Conservation (phyloP, 2,797 vertebrate genomes). For the Protosalanx chinensis region DNA sequence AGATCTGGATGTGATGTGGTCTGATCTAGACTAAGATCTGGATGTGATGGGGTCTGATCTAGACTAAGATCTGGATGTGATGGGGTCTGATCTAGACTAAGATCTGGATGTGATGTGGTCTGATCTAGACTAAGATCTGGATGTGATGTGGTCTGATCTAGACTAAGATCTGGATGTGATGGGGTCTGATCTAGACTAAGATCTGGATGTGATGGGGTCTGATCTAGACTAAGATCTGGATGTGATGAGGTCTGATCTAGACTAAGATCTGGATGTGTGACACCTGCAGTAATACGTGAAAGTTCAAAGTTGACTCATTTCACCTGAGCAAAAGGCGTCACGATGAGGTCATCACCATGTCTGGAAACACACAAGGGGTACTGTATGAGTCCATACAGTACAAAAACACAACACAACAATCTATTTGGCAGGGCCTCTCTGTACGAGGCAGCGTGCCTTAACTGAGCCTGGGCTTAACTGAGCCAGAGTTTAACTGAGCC, state of each 20-base stretch:
- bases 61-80: neutral
- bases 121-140: too few species aligned
- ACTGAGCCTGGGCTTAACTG: too few species aligned
- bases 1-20: neutral
- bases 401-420: too few species aligned
- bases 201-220: neutral
- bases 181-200: neutral
- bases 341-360: slow-evolving; percentile 98
- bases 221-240: neutral
- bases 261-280: too few species aligned
- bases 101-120: neutral
- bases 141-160: neutral
- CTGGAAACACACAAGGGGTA: slow-evolving; percentile 64
- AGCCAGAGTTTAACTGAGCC: too few species aligned
- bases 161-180: neutral
- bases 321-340: slow-evolving; percentile 98
- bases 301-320: slow-evolving; percentile 27
- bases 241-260: neutral
- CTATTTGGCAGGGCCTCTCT: too few species aligned
- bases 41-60: neutral
- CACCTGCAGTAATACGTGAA: too few species aligned
- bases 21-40: neutral
- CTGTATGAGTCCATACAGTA: too few species aligned
- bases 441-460: too few species aligned
- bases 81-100: neutral